Percentiles rank a stretch among this genome's conserved stretches.
Evolutionary conservation across 1,140 invertebrate genomes (phyloP).

Genomic region (Liolophura sinensis): DNA sequence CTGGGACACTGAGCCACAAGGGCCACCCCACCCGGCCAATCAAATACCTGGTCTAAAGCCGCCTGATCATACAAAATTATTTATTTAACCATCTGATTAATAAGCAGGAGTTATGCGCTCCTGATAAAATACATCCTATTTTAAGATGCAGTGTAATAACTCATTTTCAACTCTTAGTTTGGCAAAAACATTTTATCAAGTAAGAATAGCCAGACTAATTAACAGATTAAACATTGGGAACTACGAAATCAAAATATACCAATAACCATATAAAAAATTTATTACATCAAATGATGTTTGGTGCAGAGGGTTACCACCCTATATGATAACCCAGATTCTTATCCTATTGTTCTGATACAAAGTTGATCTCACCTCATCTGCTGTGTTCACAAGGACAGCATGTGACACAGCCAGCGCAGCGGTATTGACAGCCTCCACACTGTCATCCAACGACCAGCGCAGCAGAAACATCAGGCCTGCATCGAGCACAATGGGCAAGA

Average conservation of each 20-base stretch:
- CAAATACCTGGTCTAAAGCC: too few relatives aligned
- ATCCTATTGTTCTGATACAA: not conserved
- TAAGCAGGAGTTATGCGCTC: too few relatives aligned
- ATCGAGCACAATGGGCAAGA: constrained; percentile 63
- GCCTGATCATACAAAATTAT: not conserved
- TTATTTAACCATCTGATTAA: not conserved
- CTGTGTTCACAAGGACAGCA: constrained; percentile 73
- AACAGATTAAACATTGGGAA: too few relatives aligned
- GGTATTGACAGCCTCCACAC: constrained; percentile 71
- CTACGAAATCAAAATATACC: too few relatives aligned
- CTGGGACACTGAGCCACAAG: too few relatives aligned
- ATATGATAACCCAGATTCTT: not conserved
- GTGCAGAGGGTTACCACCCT: too few relatives aligned
- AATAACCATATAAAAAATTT: not conserved
- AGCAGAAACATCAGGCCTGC: constrained; percentile 76
- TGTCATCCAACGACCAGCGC: constrained; percentile 84
- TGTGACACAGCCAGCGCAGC: constrained; percentile 74
- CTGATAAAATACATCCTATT: too few relatives aligned
- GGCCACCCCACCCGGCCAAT: too few relatives aligned
- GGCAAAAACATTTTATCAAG: too few relatives aligned
- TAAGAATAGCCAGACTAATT: too few relatives aligned
- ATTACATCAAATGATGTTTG: not conserved
- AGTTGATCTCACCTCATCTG: constrained; percentile 68
- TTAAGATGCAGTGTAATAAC: too few relatives aligned
- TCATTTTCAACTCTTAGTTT: too few relatives aligned